Evolutionary conservation across 2,888 invertebrate species (phyloP), one percentile per base, ranked within the genome.

Genomic region (Tinea pellionella): DNA sequence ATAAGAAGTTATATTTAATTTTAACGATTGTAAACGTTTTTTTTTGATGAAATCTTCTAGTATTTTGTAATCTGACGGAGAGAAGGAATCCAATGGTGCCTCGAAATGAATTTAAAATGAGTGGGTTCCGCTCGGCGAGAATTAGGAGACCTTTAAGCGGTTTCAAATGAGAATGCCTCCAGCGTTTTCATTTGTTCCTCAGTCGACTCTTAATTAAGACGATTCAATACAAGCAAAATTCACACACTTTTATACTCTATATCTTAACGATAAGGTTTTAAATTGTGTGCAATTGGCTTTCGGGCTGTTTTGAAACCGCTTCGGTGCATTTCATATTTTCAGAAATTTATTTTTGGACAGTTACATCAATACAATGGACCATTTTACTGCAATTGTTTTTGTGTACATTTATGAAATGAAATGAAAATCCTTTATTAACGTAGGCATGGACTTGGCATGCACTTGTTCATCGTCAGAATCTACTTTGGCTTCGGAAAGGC

Each of bases 41-140:
- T n/a, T n/a, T n/a, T 41, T 24, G 6, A 24, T 24, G 24, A 24
- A 24, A 24, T 24, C 3, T 24, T 24, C 24, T 24, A 6, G 15
- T 47, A 13, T 47, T 47, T 47, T 16, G 9, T 47, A 15, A 47
- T 47, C 2, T 13, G 13, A 2, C 47, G 47, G 37, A 15, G 6
- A 9, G 16, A 47, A 47, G 47, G 6, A 2, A 47, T 47, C 15
- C 15, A 42, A 12, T 42, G 13, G 42, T 30, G 30, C n/a, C 13
- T n/a, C 42, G 42, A 42, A 47, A 47, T 47, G 47, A 47, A 47
- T 47, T 47, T 47, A 47, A 15, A 47, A 47, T 15, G 47, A 47
- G 47, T 6, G 47, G 13, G 47, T 47, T 47, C 47, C 47, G 47
- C 13, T 2, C 2, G 37, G 15, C 13, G 47, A 16, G 47, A 47